Evolutionary conservation across 2,113 vertebrate genomes (phyloP).

Genomic region (Pollachius pollachius): DNA sequence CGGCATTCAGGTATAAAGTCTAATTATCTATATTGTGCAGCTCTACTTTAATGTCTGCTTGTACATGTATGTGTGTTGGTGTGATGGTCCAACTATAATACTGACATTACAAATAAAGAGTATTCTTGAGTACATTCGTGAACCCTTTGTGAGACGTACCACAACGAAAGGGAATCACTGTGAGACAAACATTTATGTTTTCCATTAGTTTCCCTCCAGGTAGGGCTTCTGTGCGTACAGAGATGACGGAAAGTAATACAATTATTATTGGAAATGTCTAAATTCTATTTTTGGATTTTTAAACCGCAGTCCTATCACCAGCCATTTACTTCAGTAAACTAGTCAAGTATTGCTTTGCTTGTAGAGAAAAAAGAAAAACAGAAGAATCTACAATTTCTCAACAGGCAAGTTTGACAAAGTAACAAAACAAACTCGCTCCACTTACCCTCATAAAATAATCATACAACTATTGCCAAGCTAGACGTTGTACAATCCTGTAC

Average conservation of each 20-base stretch:
- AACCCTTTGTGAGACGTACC: background rate
- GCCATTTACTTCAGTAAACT: too few species aligned
- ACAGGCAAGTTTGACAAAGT: too few species aligned
- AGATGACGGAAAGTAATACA: background rate
- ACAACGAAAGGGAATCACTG: background rate
- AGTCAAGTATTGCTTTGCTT: too few species aligned
- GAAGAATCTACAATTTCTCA: too few species aligned
- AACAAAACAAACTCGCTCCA: too few species aligned
- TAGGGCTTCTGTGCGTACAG: background rate
- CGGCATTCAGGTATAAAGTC: too few species aligned
- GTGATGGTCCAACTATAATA: slow-evolving; percentile 44
- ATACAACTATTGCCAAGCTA: too few species aligned
- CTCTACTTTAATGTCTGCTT: background rate
- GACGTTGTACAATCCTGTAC: too few species aligned
- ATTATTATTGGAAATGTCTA: background rate
- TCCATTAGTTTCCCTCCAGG: background rate
- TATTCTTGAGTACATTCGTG: slow-evolving; percentile 11
- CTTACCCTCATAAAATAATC: too few species aligned
- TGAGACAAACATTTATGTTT: background rate
- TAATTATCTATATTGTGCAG: too few species aligned
- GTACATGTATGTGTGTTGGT: slow-evolving; percentile 1
- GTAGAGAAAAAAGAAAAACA: too few species aligned
- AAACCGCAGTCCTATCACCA: background rate
- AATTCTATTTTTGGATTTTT: background rate
- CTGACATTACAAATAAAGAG: slow-evolving; percentile 37